Conservation (phyloP, 1,140 invertebrate genomes). For the Drosophila tropicalis region DNA sequence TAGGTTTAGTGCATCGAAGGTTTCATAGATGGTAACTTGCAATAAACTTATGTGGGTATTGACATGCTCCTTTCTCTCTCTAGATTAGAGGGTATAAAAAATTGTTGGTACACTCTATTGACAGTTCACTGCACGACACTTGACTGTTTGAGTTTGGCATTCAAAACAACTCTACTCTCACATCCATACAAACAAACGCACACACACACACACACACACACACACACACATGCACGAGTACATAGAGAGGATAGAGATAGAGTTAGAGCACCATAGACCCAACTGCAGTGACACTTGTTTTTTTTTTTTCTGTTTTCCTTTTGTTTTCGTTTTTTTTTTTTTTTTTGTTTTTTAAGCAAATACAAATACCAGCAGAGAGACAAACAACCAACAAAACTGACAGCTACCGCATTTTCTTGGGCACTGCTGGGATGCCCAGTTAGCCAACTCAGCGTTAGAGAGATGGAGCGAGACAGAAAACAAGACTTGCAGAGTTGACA, state of each 20-base stretch:
- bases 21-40: too few species aligned
- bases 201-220: constrained; percentile 37
- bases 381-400: constrained; percentile 45
- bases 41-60: background rate
- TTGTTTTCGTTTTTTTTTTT: background rate
- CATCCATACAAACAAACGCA: constrained; percentile 33
- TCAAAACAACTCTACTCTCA: constrained; percentile 62
- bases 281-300: constrained; percentile 56
- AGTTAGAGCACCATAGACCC: constrained; percentile 33
- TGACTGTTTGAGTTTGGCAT: constrained; percentile 80
- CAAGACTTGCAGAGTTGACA: constrained; percentile 45
- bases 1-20: too few species aligned
- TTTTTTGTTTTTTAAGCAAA: constrained; percentile 45
- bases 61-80: background rate
- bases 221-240: constrained; percentile 23
- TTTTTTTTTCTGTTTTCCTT: background rate
- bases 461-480: constrained; percentile 13
- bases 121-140: constrained; percentile 81
- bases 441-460: background rate
- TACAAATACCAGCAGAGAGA: constrained; percentile 41
- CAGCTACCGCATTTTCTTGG: constrained; percentile 57
- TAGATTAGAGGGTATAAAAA: constrained; percentile 24
- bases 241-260: constrained; percentile 41
- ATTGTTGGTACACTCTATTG: constrained; percentile 77
- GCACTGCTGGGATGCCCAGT: constrained; percentile 3